Evolutionary conservation across 2,888 invertebrate species (phyloP).

Genomic region (Sminthurides aquaticus): DNA sequence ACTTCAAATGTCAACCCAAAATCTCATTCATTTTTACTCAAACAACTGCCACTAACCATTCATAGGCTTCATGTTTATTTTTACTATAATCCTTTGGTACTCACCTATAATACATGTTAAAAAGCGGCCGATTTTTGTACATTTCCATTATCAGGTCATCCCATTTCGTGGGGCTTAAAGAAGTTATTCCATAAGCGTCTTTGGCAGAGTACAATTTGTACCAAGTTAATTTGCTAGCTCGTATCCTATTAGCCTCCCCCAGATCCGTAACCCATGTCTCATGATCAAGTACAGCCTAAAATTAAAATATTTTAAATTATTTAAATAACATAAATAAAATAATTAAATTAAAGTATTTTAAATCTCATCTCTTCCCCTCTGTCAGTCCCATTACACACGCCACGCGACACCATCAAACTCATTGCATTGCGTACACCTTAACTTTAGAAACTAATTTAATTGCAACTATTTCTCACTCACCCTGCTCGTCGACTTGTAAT

Average conservation of each 20-base stretch:
- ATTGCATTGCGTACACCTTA: neutral
- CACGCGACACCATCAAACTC: neutral
- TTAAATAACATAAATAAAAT: no score
- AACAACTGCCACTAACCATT: neutral
- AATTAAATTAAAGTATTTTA: no score
- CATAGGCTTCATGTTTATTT: neutral
- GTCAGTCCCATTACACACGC: no score
- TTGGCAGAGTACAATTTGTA: constrained; percentile 80
- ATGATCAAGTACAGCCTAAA: constrained; percentile 82
- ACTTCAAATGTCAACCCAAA: neutral
- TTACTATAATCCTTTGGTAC: no score
- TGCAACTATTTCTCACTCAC: no score
- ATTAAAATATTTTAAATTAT: no score
- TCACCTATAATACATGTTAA: constrained; percentile 83
- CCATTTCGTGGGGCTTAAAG: constrained; percentile 83
- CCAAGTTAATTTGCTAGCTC: constrained; percentile 61
- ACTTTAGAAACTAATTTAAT: no score
- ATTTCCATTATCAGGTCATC: constrained; percentile 78
- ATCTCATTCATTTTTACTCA: neutral
- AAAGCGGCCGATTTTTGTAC: constrained; percentile 75
- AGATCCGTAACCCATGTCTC: constrained; percentile 94
- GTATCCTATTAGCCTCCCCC: constrained; percentile 69
- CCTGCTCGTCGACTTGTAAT: constrained; percentile 73
- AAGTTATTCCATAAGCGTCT: constrained; percentile 75
- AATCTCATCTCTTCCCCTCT: no score